These are phyloP conservation scores for Eretmochelys imbricata DNA, from an alignment of 2,113 vertebrate genomes.

Conservation along the genomic window DNA sequence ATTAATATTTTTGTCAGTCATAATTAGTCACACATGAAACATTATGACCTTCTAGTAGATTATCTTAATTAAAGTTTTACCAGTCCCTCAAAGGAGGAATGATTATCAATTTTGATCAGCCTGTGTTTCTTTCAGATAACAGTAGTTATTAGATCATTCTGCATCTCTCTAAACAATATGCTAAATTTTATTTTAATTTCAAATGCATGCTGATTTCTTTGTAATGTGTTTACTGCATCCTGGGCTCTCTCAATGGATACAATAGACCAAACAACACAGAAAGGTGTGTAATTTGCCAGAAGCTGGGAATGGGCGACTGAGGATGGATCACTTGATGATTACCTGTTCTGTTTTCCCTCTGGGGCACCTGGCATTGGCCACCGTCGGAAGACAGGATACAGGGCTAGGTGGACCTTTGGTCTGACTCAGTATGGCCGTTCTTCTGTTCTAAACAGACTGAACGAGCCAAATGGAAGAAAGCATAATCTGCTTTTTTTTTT, in stretches of 20 bases:
- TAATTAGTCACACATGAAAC: conserved; percentile 56
- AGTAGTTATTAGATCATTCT: not conserved
- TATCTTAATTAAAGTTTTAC: conserved; percentile 66
- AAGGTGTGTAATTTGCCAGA: not conserved
- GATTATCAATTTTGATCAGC: conserved; percentile 57
- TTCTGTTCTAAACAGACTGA: conserved; percentile 19
- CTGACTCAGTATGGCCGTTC: too few species aligned
- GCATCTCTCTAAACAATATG: not conserved
- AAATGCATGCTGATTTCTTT: conserved; percentile 33
- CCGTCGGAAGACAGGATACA: too few species aligned
- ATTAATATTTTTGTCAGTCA: conserved; percentile 67
- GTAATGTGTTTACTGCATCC: not conserved
- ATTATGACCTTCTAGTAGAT: conserved; percentile 1
- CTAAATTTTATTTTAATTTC: conserved; percentile 42
- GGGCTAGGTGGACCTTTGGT: too few species aligned
- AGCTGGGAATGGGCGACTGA: too few species aligned
- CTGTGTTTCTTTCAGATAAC: conserved; percentile 22
- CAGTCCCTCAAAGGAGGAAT: conserved; percentile 64
- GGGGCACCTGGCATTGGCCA: too few species aligned
- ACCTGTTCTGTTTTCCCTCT: too few species aligned
- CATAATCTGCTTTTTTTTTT: conserved; percentile 29
- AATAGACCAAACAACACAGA: conserved; percentile 2
- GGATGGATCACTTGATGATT: too few species aligned
- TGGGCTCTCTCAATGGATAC: not conserved
- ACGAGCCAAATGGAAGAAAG: conserved; percentile 35